These are phyloP conservation scores for Heliconius nattereri DNA, from an alignment of 1,140 invertebrate species.

Conservation along the genomic window DNA sequence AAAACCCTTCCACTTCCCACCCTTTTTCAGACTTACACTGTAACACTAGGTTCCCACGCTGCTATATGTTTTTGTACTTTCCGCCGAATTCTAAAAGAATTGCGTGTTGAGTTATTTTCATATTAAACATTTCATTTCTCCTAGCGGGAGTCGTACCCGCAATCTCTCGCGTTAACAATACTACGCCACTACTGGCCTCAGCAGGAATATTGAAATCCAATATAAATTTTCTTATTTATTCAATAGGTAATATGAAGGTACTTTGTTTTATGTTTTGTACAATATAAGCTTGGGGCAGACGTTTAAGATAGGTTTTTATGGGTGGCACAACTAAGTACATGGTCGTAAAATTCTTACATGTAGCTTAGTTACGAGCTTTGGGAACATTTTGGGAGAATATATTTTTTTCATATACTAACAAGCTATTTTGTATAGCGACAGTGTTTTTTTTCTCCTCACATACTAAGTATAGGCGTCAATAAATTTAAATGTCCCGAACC, in stretches of 20 bases:
- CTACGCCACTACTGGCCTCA: not conserved
- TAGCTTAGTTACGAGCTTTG: conserved; percentile 1
- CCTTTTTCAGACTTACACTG: too few species aligned
- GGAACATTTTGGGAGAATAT: not conserved
- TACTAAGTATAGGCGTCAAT: conserved; percentile 17
- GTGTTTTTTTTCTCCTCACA: not conserved
- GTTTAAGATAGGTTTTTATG: conserved; percentile 26
- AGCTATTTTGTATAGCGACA: not conserved
- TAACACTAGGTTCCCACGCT: too few species aligned
- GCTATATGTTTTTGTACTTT: too few species aligned
- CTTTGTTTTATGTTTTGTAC: conserved; percentile 17
- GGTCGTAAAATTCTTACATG: conserved; percentile 29
- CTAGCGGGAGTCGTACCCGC: too few species aligned
- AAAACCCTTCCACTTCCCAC: too few species aligned
- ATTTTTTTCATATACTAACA: not conserved
- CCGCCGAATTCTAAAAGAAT: too few species aligned
- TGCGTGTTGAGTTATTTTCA: too few species aligned
- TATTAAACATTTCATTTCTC: too few species aligned
- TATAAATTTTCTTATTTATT: not conserved
- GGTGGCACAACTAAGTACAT: conserved; percentile 24
- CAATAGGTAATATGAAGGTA: conserved; percentile 5
- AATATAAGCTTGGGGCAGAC: conserved; percentile 24
- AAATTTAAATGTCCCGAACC: conserved; percentile 33
- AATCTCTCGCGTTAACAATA: too few species aligned
- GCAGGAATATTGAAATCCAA: not conserved